A percentile compares a stretch with the other conserved stretches of the same genome.
Conservation (phyloP, 2,888 invertebrate genomes). For the Elmis aenea region DNA sequence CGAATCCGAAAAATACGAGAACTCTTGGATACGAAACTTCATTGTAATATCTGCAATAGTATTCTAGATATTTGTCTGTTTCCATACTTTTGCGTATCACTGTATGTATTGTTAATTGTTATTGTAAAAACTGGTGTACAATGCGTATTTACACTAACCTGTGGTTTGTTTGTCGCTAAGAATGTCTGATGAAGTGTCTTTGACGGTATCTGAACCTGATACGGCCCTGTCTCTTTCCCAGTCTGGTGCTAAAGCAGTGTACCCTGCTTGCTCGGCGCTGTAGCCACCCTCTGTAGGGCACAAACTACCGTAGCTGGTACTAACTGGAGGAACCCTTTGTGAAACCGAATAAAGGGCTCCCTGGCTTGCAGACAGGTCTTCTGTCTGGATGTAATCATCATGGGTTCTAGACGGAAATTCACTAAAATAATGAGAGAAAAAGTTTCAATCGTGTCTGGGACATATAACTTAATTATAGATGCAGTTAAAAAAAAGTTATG, state of each 20-base stretch:
- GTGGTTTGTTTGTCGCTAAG: conserved; percentile 34
- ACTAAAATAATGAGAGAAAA: conserved; percentile 1
- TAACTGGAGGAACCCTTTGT: conserved; percentile 53
- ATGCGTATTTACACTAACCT: conserved; percentile 30
- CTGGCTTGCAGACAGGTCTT: conserved; percentile 35
- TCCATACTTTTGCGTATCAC: no score
- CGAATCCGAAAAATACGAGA: no score
- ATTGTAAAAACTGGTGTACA: no score
- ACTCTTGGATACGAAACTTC: no score
- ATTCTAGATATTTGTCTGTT: no score
- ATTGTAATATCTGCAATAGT: no score
- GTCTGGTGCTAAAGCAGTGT: conserved; percentile 26
- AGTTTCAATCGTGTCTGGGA: neutral
- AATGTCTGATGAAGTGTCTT: conserved; percentile 31
- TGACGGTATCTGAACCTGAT: conserved; percentile 30
- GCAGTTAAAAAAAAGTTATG: no score
- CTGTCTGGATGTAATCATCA: conserved; percentile 37
- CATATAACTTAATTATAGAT: neutral
- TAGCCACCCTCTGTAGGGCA: conserved; percentile 31
- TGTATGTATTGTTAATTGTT: no score
- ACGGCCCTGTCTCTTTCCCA: conserved; percentile 35
- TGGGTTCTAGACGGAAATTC: conserved; percentile 30
- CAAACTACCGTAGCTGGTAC: conserved; percentile 36
- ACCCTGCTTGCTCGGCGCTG: conserved; percentile 23
- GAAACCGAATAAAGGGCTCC: conserved; percentile 54